phyloP scores from a whole-genome alignment of 2,113 vertebrate species.

The Arizona elegans region DNA sequence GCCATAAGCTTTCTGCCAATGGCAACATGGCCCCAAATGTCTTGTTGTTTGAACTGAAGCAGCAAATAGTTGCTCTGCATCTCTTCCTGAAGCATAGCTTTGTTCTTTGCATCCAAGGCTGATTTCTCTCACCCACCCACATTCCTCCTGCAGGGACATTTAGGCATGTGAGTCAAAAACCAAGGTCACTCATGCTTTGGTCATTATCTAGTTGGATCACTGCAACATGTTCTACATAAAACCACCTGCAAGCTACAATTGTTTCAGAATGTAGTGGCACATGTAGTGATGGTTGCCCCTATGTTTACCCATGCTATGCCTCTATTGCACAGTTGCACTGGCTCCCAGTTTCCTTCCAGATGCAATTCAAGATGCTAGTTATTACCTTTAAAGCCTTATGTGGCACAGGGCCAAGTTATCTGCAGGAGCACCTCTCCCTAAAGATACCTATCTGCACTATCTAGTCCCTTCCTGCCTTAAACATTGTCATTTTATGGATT shows the following conservation, averaged over 20 bases:
- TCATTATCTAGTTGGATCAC: neutral
- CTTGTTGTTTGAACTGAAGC: neutral
- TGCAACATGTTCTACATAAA: neutral
- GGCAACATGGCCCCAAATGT: neutral
- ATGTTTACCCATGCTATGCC: too few species aligned
- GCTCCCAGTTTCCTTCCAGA: neutral
- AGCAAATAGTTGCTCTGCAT: neutral
- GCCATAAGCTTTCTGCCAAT: neutral
- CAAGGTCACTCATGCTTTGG: neutral
- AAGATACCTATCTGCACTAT: neutral
- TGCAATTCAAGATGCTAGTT: neutral
- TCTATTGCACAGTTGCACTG: too few species aligned
- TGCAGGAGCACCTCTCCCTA: neutral
- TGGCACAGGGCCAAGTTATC: neutral
- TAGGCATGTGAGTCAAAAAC: neutral
- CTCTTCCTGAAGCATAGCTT: neutral
- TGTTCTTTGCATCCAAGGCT: neutral
- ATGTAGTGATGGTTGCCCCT: neutral
- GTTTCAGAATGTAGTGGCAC: neutral
- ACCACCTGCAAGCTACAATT: neutral
- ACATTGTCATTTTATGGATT: neutral
- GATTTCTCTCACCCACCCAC: neutral
- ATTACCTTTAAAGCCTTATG: neutral
- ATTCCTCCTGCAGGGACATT: neutral
- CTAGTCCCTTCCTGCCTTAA: neutral